Percentiles rank a stretch among this genome's conserved stretches.
Evolutionary conservation across 2,888 invertebrate species (phyloP).

Genomic region (Tigriopus californicus): DNA sequence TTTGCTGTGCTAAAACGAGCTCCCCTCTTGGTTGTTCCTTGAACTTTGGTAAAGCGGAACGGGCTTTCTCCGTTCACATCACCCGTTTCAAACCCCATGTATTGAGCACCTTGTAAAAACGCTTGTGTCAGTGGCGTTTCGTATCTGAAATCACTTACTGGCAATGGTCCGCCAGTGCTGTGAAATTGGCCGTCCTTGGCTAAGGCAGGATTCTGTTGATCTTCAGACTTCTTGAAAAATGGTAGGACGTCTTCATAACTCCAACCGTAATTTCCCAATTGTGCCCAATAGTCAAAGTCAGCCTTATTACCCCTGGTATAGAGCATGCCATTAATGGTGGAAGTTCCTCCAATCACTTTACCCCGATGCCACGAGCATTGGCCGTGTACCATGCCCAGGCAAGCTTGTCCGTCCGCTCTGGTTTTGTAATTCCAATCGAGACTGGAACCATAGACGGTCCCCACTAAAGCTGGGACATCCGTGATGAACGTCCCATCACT

Average conservation of each 20-base stretch:
- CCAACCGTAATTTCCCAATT: conserved; percentile 68
- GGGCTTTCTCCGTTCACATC: conserved; percentile 52
- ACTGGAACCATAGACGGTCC: conserved; percentile 43
- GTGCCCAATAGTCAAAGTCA: conserved; percentile 73
- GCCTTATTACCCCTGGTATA: conserved; percentile 69
- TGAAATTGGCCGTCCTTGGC: neutral
- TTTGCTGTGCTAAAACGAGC: too few relatives aligned
- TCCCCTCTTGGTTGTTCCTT: too few relatives aligned
- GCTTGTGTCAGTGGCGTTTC: conserved; percentile 55
- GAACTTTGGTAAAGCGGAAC: neutral
- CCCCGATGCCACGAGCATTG: conserved; percentile 21
- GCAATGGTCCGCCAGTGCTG: conserved; percentile 24
- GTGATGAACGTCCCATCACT: neutral
- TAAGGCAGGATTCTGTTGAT: neutral
- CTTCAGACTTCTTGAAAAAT: conserved; percentile 4
- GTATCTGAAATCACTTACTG: conserved; percentile 33
- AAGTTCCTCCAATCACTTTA: conserved; percentile 52
- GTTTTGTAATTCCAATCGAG: conserved; percentile 24
- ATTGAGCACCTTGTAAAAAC: conserved; percentile 53
- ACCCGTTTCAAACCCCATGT: conserved; percentile 23
- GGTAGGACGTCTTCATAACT: conserved; percentile 40
- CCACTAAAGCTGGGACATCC: conserved; percentile 40
- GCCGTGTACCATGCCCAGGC: neutral
- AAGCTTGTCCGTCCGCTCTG: conserved; percentile 18
- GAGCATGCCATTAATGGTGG: conserved; percentile 75